These are phyloP conservation scores for Entelurus aequoreus DNA, from an alignment of 2,113 vertebrate species.

Conservation along the genomic window DNA sequence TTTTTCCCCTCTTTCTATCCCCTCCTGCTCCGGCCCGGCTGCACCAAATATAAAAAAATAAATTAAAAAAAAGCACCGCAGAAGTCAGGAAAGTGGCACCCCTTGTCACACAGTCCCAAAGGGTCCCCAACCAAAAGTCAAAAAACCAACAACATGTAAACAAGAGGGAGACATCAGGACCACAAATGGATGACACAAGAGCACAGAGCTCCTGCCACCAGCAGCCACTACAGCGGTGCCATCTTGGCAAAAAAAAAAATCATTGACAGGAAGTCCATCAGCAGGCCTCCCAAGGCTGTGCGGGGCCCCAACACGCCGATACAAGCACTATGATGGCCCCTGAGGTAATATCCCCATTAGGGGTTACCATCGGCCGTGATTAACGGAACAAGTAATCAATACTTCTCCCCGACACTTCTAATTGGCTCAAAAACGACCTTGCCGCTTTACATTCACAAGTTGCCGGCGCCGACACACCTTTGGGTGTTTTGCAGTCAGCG, in stretches of 20 bases:
- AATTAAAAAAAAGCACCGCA: no score
- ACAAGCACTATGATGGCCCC: slow-evolving; percentile 31
- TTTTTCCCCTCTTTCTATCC: no score
- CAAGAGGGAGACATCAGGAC: no score
- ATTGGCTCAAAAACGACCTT: slow-evolving; percentile 11
- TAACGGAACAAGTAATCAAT: slow-evolving; percentile 27
- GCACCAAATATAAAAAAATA: no score
- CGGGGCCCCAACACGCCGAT: slow-evolving; percentile 39
- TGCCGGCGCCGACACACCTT: slow-evolving; percentile 16
- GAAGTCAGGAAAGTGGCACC: no score
- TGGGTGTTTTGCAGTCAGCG: slow-evolving; percentile 25
- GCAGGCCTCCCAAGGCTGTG: slow-evolving; percentile 16
- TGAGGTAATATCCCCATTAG: slow-evolving; percentile 47
- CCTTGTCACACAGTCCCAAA: no score
- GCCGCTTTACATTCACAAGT: slow-evolving; percentile 36
- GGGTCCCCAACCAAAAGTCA: no score
- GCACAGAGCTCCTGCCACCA: no score
- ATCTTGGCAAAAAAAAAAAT: background rate
- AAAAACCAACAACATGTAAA: no score
- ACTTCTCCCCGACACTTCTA: slow-evolving; percentile 6
- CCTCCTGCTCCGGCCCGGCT: no score
- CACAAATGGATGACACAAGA: no score
- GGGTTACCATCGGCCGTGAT: slow-evolving; percentile 20
- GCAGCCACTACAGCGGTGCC: no score
- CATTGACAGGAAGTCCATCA: slow-evolving; percentile 21